A percentile compares a stretch with the other conserved stretches of the same genome.
phyloP scores from a whole-genome alignment of 2,888 invertebrate genomes.

The Mesoligia furuncula region DNA sequence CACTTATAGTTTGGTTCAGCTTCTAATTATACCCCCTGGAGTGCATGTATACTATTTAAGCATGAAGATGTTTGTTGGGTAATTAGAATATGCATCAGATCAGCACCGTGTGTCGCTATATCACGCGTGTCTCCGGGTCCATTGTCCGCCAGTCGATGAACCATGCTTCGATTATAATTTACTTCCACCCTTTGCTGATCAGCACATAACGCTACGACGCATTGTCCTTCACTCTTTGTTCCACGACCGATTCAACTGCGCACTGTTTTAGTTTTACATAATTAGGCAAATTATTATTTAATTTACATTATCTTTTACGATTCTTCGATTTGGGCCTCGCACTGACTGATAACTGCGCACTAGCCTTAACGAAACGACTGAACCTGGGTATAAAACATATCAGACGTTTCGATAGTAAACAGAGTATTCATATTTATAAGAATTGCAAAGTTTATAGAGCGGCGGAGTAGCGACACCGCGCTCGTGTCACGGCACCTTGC shows the following conservation, averaged over 20 bases:
- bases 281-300: slow-evolving; percentile 33
- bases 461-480: slow-evolving; percentile 48
- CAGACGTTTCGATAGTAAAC: slow-evolving; percentile 38
- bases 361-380: slow-evolving; percentile 9
- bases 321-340: slow-evolving; percentile 9
- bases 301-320: slow-evolving; percentile 31
- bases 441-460: slow-evolving; percentile 37
- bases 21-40: slow-evolving; percentile 41
- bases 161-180: slow-evolving; percentile 66
- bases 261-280: slow-evolving; percentile 41
- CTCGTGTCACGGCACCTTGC: slow-evolving; percentile 68
- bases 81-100: slow-evolving; percentile 45
- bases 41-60: slow-evolving; percentile 29
- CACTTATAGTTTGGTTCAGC: slow-evolving; percentile 35
- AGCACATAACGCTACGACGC: slow-evolving; percentile 58
- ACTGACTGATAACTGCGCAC: slow-evolving; percentile 21
- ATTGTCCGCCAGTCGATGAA: slow-evolving; percentile 75
- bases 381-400: slow-evolving; percentile 14
- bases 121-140: slow-evolving; percentile 48
- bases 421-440: slow-evolving; percentile 51
- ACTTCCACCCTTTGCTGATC: slow-evolving; percentile 63
- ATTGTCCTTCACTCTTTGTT: slow-evolving; percentile 63
- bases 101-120: slow-evolving; percentile 34
- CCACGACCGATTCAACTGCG: slow-evolving; percentile 35
- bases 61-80: slow-evolving; percentile 34